phyloP scores from a whole-genome alignment of 64 coral and sea anemone species.

The Porites australiensis region DNA sequence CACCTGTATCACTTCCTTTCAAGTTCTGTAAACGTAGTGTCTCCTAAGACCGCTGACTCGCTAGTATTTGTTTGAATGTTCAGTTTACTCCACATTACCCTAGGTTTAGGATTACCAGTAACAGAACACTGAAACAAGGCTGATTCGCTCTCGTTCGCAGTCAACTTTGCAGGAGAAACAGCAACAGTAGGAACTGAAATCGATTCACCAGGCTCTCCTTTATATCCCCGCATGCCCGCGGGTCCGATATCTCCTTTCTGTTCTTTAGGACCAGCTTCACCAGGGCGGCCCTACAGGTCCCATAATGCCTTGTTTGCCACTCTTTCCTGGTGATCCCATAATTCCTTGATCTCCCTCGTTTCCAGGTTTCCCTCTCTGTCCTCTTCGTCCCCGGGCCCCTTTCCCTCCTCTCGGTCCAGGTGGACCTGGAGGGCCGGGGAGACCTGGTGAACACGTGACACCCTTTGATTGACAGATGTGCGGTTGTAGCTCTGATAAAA shows the following conservation, averaged over 20 bases:
- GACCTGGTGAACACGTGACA: background rate
- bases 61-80: conserved; percentile 7
- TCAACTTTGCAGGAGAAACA: conserved; percentile 29
- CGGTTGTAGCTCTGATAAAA: no score
- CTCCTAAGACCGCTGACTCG: background rate
- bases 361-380: conserved; percentile 16
- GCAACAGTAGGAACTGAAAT: conserved; percentile 15
- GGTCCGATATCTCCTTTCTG: conserved; percentile 35
- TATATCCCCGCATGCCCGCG: conserved; percentile 31
- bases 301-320: conserved; percentile 3
- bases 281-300: background rate
- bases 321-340: conserved; percentile 24
- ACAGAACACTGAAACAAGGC: conserved; percentile 32
- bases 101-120: conserved; percentile 53
- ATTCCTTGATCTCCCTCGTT: conserved; percentile 22
- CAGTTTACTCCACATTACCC: conserved; percentile 63
- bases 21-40: conserved; percentile 4
- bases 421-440: conserved; percentile 9
- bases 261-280: conserved; percentile 7
- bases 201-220: conserved; percentile 16
- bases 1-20: conserved; percentile 26
- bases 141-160: conserved; percentile 24
- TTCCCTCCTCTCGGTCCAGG: background rate
- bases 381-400: conserved; percentile 7
- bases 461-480: no score